Conservation (phyloP, 2,797 vertebrate species). For the Mus spretus region DNA sequence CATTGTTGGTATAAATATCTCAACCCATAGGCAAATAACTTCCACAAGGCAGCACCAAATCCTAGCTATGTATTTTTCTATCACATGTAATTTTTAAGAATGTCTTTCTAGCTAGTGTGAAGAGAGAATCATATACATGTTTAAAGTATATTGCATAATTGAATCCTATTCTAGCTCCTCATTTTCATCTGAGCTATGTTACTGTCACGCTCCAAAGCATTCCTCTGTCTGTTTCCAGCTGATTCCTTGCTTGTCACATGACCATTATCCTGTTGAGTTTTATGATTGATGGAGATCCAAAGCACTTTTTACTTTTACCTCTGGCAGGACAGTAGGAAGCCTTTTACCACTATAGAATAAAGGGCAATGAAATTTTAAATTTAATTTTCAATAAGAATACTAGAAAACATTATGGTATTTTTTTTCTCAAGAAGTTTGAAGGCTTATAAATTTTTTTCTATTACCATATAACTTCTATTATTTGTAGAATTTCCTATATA, state of each 20-base stretch:
- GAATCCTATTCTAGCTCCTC: not conserved
- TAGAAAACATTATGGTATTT: not conserved
- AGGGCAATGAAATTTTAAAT: not conserved
- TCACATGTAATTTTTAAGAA: not conserved
- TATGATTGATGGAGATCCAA: not conserved
- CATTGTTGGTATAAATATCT: not conserved
- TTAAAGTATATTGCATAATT: slow-evolving; percentile 8
- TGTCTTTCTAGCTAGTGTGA: not conserved
- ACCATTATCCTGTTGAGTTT: not conserved
- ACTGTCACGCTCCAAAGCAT: not conserved
- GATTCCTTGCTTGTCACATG: not conserved
- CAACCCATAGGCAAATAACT: not conserved
- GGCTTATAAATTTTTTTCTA: not conserved
- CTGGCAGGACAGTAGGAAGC: not conserved
- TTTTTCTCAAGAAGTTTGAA: slow-evolving; percentile 22
- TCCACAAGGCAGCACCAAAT: not conserved
- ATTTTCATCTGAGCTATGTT: not conserved
- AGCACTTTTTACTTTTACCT: not conserved
- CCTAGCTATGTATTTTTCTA: not conserved
- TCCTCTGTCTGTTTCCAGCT: not conserved
- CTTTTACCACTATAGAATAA: not conserved
- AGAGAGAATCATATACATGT: not conserved
- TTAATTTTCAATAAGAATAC: not conserved
- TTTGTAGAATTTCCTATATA: not conserved
- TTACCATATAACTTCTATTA: not conserved